phyloP scores from a whole-genome alignment of 2,113 vertebrate genomes.

The Emydura subglobosa region DNA sequence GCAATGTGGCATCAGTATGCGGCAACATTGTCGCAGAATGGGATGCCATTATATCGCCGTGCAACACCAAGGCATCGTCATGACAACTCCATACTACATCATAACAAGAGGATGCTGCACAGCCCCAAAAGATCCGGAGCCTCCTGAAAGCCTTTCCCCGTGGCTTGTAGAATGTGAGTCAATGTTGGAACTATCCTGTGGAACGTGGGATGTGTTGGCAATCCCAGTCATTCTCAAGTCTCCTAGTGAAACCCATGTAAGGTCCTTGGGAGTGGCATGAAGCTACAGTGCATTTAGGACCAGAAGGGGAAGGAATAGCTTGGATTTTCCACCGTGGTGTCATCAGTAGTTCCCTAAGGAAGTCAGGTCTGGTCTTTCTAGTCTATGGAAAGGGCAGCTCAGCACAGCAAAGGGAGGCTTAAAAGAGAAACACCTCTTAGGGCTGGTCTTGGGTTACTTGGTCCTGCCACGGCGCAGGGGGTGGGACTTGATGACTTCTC shows the following conservation, averaged over 20 bases:
- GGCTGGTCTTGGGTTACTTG: not conserved
- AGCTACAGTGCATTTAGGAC: not conserved
- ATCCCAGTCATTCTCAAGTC: not conserved
- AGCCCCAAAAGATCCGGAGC: not conserved
- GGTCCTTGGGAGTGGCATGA: not conserved
- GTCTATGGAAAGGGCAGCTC: not conserved
- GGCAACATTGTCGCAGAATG: not conserved
- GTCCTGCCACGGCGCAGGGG: too few relatives aligned
- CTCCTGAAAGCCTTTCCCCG: not conserved
- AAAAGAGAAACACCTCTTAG: not conserved
- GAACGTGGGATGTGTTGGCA: not conserved
- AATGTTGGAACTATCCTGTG: not conserved
- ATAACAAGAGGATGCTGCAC: not conserved
- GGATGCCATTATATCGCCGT: not conserved
- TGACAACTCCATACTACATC: not conserved
- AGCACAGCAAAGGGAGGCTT: not conserved
- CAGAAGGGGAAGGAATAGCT: not conserved
- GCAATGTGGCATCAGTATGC: not conserved
- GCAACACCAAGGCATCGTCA: not conserved
- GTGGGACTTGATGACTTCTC: not conserved
- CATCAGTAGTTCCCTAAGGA: not conserved
- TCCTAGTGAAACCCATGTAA: not conserved
- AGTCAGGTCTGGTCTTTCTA: rapidly evolving
- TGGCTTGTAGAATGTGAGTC: not conserved
- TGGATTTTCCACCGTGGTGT: not conserved